phyloP scores from a whole-genome alignment of 1,140 invertebrate genomes.

The Bombus waltoni region DNA sequence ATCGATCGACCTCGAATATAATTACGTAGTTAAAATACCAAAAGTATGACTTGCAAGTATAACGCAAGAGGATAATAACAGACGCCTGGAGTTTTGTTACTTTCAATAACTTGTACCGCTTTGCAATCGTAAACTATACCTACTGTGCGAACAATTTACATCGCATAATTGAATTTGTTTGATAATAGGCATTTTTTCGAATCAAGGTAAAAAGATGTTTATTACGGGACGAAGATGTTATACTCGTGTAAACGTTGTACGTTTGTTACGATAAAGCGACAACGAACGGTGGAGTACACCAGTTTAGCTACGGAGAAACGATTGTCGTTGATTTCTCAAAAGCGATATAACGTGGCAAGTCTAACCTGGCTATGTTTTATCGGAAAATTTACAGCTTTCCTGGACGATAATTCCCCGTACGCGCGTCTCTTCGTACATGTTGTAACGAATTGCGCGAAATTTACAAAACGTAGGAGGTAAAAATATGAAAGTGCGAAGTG shows the following conservation, averaged over 20 bases:
- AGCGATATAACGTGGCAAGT: too few species aligned
- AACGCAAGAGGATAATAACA: neutral
- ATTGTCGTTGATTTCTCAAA: neutral
- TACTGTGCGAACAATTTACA: neutral
- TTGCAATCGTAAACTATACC: neutral
- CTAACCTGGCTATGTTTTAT: neutral
- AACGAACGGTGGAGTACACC: neutral
- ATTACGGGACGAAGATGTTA: neutral
- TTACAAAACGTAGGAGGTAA: neutral
- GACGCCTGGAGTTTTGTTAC: neutral
- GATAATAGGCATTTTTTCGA: neutral
- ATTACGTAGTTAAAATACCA: neutral
- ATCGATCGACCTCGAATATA: neutral
- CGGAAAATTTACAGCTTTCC: neutral
- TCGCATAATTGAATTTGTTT: neutral
- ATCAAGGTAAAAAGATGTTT: neutral
- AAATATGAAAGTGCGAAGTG: slow-evolving; percentile 29
- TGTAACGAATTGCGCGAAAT: neutral
- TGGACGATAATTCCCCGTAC: neutral
- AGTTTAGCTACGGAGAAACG: too few species aligned
- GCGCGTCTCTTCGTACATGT: neutral
- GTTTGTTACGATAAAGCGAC: neutral
- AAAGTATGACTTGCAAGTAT: neutral
- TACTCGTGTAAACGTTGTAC: neutral
- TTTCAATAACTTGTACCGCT: neutral